Base-by-base conservation (phyloP, 2,113 vertebrate species). In the Myocastor coypus region DNA sequence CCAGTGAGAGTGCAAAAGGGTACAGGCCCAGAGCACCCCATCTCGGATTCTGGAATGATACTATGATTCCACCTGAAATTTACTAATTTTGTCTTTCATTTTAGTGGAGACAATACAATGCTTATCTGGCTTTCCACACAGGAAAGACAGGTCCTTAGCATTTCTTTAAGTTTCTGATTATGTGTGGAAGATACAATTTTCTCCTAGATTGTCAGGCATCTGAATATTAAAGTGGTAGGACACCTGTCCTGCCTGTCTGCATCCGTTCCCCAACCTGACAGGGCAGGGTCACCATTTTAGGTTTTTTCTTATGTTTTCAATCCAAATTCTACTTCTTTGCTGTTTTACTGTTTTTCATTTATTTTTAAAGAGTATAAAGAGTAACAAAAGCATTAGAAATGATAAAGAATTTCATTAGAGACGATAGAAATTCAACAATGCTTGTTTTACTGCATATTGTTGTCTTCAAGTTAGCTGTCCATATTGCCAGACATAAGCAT, bases 151-250 rank as follows among this genome's bases (percentile, higher is more conserved):
- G 9, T 77, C 52, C 73, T 91, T 93, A 81, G 5, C n/a, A 59
- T 91, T 83, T 87, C 28, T 50, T 95, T 87, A 83, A 42, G 61
- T 92, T 92, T 87, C 40, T 68, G 40, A 32, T 78, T 4, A 19
- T 34, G 28, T 50, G 37, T 1, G 57, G 30, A 30, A 96, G 80
- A 30, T 85, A 42, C 1, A 80, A 71, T 11, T 3, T 75, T 37
- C 61, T 68, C 40, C 34, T 73, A 66, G 82, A 19, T 46, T 40
- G 80, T 40, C 57, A 93, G 57, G 24, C 2, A 75, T 82, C 87
- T 14, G 42, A 75, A 32, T 46, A 85, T 71, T 89, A 63, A 91
- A 69, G 57, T 88, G 64, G 28, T 37, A 42, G 52, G 42, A 83
- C 64, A 87, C 3, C 8, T 5, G 0, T 71, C 14, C 40, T n/a